phyloP scores from a whole-genome alignment of 2,113 vertebrate genomes.

The Clupea harengus region DNA sequence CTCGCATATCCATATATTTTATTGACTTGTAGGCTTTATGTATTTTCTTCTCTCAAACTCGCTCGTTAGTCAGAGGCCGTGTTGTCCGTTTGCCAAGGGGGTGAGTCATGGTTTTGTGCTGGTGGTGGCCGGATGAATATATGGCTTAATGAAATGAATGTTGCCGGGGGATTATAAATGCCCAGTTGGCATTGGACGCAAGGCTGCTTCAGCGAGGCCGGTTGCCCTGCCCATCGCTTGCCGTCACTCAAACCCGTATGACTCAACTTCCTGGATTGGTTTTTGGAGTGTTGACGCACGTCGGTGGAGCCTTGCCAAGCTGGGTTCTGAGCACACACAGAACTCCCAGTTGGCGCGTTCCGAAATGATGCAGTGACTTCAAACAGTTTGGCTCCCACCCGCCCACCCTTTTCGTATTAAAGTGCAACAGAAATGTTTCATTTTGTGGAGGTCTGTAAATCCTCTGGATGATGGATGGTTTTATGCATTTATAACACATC shows the following conservation, averaged over 20 bases:
- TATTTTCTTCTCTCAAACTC: background rate
- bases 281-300: background rate
- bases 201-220: background rate
- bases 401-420: background rate
- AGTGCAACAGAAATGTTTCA: background rate
- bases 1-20: slow-evolving; percentile 11
- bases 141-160: background rate
- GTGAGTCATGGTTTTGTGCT: background rate
- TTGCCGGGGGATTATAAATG: background rate
- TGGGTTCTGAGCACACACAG: background rate
- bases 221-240: background rate
- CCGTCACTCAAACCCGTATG: background rate
- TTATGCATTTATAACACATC: background rate
- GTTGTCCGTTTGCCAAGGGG: background rate
- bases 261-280: background rate
- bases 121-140: background rate
- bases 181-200: background rate
- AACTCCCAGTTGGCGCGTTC: background rate
- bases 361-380: background rate
- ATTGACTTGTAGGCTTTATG: slow-evolving; percentile 1
- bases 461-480: background rate
- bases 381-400: background rate
- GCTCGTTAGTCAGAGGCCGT: background rate
- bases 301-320: background rate
- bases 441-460: background rate